Conservation (phyloP, 2,797 vertebrate genomes). For the Myripristis jacobus region DNA sequence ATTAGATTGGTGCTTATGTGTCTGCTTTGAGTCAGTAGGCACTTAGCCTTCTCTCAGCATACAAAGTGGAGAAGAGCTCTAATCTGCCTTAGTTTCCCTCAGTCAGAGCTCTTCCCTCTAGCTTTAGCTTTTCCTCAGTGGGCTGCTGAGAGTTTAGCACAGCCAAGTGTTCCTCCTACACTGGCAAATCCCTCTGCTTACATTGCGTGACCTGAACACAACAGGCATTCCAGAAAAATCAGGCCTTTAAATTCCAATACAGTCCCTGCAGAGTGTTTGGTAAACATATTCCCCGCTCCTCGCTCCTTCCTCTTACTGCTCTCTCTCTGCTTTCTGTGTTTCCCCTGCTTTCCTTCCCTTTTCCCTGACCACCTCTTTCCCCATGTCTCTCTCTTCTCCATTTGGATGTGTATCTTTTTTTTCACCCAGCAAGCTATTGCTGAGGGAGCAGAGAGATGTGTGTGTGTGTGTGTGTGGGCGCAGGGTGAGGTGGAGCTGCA, state of each 20-base stretch:
- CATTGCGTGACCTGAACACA: slow-evolving; percentile 75
- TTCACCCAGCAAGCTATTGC: slow-evolving; percentile 16
- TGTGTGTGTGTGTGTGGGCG: slow-evolving; percentile 39
- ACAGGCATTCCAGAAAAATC: slow-evolving; percentile 71
- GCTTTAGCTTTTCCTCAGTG: slow-evolving; percentile 42
- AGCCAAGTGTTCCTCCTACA: slow-evolving; percentile 65
- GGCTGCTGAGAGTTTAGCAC: slow-evolving; percentile 41
- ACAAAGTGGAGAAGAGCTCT: slow-evolving; percentile 22
- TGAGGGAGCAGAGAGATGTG: slow-evolving; percentile 46
- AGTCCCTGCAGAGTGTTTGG: slow-evolving; percentile 72
- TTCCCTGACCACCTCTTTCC: slow-evolving; percentile 34
- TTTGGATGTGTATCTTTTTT: slow-evolving; percentile 30
- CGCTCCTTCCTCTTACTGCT: background rate
- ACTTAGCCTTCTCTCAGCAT: slow-evolving; percentile 40
- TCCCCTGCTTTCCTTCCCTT: slow-evolving; percentile 34
- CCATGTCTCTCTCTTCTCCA: slow-evolving; percentile 33
- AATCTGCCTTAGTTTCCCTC: slow-evolving; percentile 7
- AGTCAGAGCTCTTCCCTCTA: slow-evolving; percentile 45
- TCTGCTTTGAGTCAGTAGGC: slow-evolving; percentile 62
- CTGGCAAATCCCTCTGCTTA: slow-evolving; percentile 63
- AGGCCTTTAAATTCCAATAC: slow-evolving; percentile 72
- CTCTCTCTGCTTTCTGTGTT: slow-evolving; percentile 42
- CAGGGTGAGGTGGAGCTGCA: background rate
- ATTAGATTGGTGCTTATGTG: slow-evolving; percentile 46
- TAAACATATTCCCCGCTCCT: slow-evolving; percentile 62